These are phyloP conservation scores for Antedon mediterranea DNA, from an alignment of 53 echinoderm and acorn worm genomes.

Conservation along the genomic window DNA sequence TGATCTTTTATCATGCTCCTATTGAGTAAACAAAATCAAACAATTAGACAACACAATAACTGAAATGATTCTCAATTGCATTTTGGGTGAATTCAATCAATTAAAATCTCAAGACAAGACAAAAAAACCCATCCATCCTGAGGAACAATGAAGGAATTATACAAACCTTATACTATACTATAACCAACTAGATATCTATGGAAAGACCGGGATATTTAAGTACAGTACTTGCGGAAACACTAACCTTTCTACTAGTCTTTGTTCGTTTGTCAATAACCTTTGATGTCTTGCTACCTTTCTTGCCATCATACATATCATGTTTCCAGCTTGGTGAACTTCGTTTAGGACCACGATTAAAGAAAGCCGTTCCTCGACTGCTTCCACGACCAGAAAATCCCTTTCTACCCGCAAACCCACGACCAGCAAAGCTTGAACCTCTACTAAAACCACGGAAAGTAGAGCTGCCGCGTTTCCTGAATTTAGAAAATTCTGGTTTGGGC, in stretches of 20 bases:
- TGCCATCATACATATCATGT: slow-evolving; percentile 9
- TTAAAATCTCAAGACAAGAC: too few relatives aligned
- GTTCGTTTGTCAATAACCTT: not conserved
- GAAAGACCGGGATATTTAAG: too few relatives aligned
- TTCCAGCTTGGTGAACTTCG: slow-evolving; percentile 8
- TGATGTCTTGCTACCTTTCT: not conserved
- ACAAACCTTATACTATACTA: too few relatives aligned
- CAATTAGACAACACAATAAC: too few relatives aligned
- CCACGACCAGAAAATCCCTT: not conserved
- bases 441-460: not conserved
- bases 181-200: too few relatives aligned
- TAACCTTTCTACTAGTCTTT: not conserved
- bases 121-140: too few relatives aligned
- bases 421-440: not conserved
- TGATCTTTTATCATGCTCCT: too few relatives aligned
- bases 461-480: not conserved
- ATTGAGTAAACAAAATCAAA: too few relatives aligned
- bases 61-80: too few relatives aligned
- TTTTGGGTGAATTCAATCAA: too few relatives aligned
- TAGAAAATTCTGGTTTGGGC: not conserved
- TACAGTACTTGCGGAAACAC: too few relatives aligned
- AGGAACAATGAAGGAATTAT: too few relatives aligned
- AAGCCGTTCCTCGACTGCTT: not conserved
- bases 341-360: not conserved
- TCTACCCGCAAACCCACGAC: not conserved